These are phyloP conservation scores for Dasysyrphus albostriatus DNA, from an alignment of 2,888 invertebrate genomes.

Conservation along the genomic window DNA sequence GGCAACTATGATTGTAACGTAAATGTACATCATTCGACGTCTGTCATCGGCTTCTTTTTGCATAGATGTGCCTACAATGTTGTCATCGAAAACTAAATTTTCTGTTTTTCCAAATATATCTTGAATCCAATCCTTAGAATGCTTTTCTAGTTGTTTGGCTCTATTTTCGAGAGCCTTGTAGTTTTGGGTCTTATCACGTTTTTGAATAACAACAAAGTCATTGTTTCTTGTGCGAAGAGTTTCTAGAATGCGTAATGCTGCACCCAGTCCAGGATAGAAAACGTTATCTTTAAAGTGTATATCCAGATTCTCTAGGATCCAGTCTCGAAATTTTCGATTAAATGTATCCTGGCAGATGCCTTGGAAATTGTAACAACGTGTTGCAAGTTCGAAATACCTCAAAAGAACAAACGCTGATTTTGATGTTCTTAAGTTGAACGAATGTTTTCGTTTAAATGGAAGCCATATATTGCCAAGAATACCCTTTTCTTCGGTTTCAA, in stretches of 20 bases:
- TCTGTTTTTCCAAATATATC: neutral
- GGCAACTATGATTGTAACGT: constrained; percentile 1
- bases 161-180: constrained; percentile 21
- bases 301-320: constrained; percentile 80
- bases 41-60: neutral
- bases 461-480: constrained; percentile 81
- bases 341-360: constrained; percentile 78
- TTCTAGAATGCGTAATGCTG: constrained; percentile 80
- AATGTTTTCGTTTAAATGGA: constrained; percentile 80
- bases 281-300: constrained; percentile 80
- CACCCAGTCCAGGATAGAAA: constrained; percentile 83
- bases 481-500: constrained; percentile 79
- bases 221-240: constrained; percentile 71
- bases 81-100: neutral
- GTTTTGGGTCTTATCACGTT: constrained; percentile 26
- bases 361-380: constrained; percentile 81
- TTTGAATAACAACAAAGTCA: neutral
- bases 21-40: constrained; percentile 33
- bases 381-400: constrained; percentile 80
- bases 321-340: constrained; percentile 79
- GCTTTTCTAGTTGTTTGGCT: constrained; percentile 25
- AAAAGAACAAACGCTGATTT: constrained; percentile 80
- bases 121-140: constrained; percentile 8
- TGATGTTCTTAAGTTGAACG: constrained; percentile 80
- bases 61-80: neutral